These are phyloP conservation scores for Argyresthia albistria DNA, from an alignment of 2,888 invertebrate species.

Conservation along the genomic window DNA sequence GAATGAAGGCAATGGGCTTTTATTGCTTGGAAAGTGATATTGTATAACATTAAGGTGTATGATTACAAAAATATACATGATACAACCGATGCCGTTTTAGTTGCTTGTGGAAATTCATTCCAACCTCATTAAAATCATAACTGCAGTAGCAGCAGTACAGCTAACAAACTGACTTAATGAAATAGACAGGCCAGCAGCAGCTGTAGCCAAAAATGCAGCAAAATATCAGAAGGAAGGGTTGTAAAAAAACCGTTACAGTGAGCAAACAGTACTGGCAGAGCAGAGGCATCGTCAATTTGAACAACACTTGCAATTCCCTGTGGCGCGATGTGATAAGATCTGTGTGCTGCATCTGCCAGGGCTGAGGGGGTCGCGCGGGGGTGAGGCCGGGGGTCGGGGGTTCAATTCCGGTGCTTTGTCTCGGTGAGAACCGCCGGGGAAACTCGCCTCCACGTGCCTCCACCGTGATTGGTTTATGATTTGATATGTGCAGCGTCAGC, in stretches of 20 bases:
- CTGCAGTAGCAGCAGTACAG: not conserved
- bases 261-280: conserved; percentile 42
- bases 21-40: not conserved
- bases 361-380: conserved; percentile 22
- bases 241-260: conserved; percentile 53
- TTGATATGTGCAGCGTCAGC: conserved; percentile 21
- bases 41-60: too few species aligned
- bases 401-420: conserved; percentile 57
- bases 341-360: conserved; percentile 54
- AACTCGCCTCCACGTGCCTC: conserved; percentile 7
- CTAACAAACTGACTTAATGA: not conserved
- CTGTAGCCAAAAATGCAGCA: not conserved
- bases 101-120: too few species aligned
- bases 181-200: not conserved
- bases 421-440: conserved; percentile 42
- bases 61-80: not conserved
- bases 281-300: conserved; percentile 39
- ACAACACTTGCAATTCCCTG: conserved; percentile 55
- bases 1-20: conserved; percentile 10
- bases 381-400: conserved; percentile 28
- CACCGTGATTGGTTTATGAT: conserved; percentile 53
- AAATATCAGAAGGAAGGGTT: conserved; percentile 21
- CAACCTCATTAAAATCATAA: not conserved
- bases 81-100: too few species aligned
- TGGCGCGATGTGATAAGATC: conserved; percentile 57